Percentiles rank a stretch among this genome's conserved stretches.
Evolutionary conservation across 2,888 invertebrate genomes (phyloP).

Genomic region (Odontomyia ornata): DNA sequence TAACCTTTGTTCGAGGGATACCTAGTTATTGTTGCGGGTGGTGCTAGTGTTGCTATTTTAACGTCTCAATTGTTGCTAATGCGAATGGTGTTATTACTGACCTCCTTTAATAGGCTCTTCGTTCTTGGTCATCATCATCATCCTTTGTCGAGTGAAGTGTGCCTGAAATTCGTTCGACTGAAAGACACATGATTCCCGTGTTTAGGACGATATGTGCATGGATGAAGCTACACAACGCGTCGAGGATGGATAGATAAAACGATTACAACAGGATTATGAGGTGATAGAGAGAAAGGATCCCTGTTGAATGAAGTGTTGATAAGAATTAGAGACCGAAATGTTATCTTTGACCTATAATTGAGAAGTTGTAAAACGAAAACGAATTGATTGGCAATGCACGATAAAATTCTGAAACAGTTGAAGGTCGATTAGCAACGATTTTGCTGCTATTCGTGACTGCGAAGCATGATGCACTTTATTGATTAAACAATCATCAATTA

Average conservation of each 20-base stretch:
- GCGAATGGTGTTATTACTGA: conserved; percentile 40
- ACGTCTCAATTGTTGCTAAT: conserved; percentile 50
- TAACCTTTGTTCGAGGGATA: conserved; percentile 40
- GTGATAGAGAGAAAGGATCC: background rate
- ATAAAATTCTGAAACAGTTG: too few species aligned
- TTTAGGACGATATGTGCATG: conserved; percentile 13
- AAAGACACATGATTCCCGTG: background rate
- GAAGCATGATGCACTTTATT: too few species aligned
- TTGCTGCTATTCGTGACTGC: too few species aligned
- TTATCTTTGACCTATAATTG: background rate
- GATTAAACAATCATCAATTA: too few species aligned
- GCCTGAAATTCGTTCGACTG: background rate
- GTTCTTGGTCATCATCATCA: conserved; percentile 21
- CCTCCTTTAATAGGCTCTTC: conserved; percentile 26
- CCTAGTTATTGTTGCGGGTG: background rate
- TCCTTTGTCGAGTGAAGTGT: background rate
- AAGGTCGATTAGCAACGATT: too few species aligned
- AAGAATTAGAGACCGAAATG: background rate
- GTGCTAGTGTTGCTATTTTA: conserved; percentile 43
- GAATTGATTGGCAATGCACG: too few species aligned
- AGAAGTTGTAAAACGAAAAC: background rate
- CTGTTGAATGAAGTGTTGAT: background rate
- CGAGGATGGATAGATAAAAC: background rate
- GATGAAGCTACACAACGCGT: background rate
- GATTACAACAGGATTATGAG: conserved; percentile 35